Percentiles rank a stretch among this genome's conserved stretches.
Conservation (phyloP, 37 sponge, comb jelly and placozoan species). For the Bolinopsis microptera region DNA sequence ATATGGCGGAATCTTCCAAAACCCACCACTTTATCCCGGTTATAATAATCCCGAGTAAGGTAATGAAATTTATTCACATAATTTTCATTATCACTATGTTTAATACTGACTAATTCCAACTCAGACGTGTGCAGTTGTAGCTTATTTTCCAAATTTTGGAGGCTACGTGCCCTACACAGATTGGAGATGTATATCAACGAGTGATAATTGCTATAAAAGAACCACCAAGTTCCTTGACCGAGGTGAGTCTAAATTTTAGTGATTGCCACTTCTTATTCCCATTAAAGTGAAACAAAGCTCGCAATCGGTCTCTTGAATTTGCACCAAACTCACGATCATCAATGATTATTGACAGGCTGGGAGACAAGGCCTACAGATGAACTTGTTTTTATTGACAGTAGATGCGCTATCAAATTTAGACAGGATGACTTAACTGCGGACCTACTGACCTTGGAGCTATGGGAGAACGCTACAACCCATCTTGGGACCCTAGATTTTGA, state of each 20-base stretch:
- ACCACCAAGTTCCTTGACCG: background rate
- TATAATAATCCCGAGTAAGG: no score
- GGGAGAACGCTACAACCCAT: background rate
- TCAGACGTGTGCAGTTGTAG: slow-evolving; percentile 9
- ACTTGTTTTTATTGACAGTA: background rate
- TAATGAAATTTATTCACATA: no score
- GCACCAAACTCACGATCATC: no score
- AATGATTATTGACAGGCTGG: no score
- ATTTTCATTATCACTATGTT: no score
- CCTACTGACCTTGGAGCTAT: background rate
- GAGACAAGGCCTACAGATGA: background rate
- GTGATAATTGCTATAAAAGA: background rate
- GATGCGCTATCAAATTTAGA: background rate
- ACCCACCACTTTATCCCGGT: no score
- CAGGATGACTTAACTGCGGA: background rate
- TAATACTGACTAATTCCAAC: no score
- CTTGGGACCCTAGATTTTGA: background rate
- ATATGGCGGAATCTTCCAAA: no score
- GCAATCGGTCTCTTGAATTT: no score
- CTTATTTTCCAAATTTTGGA: slow-evolving; percentile 32
- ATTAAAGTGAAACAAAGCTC: no score
- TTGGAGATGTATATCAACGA: background rate
- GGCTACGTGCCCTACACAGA: slow-evolving; percentile 3
- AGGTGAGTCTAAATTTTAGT: background rate
- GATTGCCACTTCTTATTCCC: no score